Evolutionary conservation across 2,888 invertebrate species (phyloP), one percentile per base, ranked within the genome.

Genomic region (Callimorpha dominula): DNA sequence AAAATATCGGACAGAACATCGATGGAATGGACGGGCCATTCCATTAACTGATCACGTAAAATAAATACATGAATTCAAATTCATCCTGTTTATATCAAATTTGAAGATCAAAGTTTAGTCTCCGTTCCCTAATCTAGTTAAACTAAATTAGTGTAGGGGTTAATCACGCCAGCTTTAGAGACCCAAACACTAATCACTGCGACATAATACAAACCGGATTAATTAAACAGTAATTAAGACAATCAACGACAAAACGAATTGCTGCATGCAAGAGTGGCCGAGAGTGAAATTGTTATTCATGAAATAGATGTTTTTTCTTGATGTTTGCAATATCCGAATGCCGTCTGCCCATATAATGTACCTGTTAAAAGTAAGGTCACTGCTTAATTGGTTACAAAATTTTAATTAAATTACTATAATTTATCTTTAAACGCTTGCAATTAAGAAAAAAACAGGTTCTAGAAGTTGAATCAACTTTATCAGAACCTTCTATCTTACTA

Each of bases 171-270:
- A 43, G 54, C 40, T 65, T 46, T 57, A 12, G 52, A 6, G 52
- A 54, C 42, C 42, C 40, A 70, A 54, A 46, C 42, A 62, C 66
- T 42, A 52, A 62, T 49, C 62, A 65, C 52, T 54, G 31, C 50
- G 63, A 31, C 43, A 46, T 42, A 40, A 64, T 15, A 68, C 20
- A 67, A 40, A 54, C 46, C 63, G 8, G 31, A 64, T 63, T 68
- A 72, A 72, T 72, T 68, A 72, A n/a, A 43, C 42, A 63, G 43
- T 63, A 54, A 68, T 62, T 68, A 67, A 43, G 68, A 62, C 68
- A 43, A 62, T 54, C 54, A 65, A 62, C 79, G 71, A 64, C 62
- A 72, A 71, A 75, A 78, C 69, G 67, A 71, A 82, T 77, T 65
- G 42, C 42, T 43, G 17, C 63, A 64, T 64, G 43, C 63, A 64